Evolutionary conservation across 1,140 invertebrate species (phyloP).

Genomic region (Drosophila eugracilis): DNA sequence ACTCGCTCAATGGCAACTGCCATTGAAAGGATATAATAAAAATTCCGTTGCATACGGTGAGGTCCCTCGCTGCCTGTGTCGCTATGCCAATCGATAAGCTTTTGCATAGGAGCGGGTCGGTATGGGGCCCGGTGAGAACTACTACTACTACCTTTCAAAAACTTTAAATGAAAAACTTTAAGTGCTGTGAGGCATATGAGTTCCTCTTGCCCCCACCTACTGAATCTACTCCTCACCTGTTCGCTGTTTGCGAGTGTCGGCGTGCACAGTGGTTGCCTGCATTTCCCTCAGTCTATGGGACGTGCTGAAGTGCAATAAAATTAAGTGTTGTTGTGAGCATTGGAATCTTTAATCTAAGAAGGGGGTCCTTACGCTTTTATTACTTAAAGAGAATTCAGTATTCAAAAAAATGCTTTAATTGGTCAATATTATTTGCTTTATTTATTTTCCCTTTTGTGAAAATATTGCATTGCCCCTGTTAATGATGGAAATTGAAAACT

Average conservation of each 20-base stretch:
- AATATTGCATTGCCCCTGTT: no score
- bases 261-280: constrained; percentile 34
- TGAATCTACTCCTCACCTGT: background rate
- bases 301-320: constrained; percentile 49
- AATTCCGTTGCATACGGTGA: constrained; percentile 68
- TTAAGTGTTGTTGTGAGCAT: constrained; percentile 35
- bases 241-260: background rate
- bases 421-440: no score
- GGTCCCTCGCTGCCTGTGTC: constrained; percentile 34
- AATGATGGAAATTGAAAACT: no score
- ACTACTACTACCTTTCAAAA: constrained; percentile 57
- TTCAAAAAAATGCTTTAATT: no score
- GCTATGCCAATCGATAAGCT: constrained; percentile 73
- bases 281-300: constrained; percentile 16
- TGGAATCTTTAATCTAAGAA: constrained; percentile 35
- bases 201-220: background rate
- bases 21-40: constrained; percentile 76
- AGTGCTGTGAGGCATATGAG: constrained; percentile 58
- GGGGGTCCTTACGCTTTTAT: constrained; percentile 20
- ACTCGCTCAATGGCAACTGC: constrained; percentile 45
- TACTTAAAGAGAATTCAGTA: constrained; percentile 18
- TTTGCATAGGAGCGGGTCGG: constrained; percentile 63
- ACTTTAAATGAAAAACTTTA: constrained; percentile 83
- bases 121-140: background rate
- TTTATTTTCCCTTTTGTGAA: no score